Percentiles rank a stretch among this genome's conserved stretches.
Evolutionary conservation across 2,888 invertebrate species (phyloP).

Genomic region (Scotopteryx bipunctaria): DNA sequence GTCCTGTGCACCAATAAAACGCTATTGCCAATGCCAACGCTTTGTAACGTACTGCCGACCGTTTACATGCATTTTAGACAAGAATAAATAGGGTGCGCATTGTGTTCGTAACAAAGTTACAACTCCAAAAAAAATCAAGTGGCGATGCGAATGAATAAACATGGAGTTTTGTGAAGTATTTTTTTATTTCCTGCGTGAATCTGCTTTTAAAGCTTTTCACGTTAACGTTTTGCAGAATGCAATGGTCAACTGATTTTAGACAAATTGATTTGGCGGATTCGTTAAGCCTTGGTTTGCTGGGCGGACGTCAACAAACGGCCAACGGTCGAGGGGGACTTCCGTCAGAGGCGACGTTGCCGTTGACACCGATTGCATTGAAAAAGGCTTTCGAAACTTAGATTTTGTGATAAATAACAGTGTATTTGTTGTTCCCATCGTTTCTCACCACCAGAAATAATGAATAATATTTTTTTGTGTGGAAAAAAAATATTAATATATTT

Average conservation of each 20-base stretch:
- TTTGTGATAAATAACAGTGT: no score
- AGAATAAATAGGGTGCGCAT: slow-evolving; percentile 52
- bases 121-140: slow-evolving; percentile 37
- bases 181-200: slow-evolving; percentile 24
- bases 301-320: no score
- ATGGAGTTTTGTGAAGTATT: slow-evolving; percentile 24
- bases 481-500: no score
- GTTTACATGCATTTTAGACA: slow-evolving; percentile 59
- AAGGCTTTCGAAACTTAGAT: no score
- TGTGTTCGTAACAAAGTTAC: slow-evolving; percentile 39
- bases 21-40: slow-evolving; percentile 49
- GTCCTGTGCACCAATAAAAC: slow-evolving; percentile 52
- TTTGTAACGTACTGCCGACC: slow-evolving; percentile 40
- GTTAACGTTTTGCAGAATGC: slow-evolving; percentile 26
- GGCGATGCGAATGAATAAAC: slow-evolving; percentile 31
- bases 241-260: slow-evolving; percentile 25
- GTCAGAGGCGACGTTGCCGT: no score
- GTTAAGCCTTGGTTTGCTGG: slow-evolving; percentile 11
- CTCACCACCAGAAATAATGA: no score
- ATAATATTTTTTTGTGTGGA: no score
- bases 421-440: no score
- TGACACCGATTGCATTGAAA: no score
- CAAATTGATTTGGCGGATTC: slow-evolving; percentile 18
- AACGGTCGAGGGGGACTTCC: no score
- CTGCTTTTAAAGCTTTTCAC: slow-evolving; percentile 25